These are phyloP conservation scores for Oostethus manadensis DNA, from an alignment of 2,113 vertebrate genomes.

Conservation along the genomic window DNA sequence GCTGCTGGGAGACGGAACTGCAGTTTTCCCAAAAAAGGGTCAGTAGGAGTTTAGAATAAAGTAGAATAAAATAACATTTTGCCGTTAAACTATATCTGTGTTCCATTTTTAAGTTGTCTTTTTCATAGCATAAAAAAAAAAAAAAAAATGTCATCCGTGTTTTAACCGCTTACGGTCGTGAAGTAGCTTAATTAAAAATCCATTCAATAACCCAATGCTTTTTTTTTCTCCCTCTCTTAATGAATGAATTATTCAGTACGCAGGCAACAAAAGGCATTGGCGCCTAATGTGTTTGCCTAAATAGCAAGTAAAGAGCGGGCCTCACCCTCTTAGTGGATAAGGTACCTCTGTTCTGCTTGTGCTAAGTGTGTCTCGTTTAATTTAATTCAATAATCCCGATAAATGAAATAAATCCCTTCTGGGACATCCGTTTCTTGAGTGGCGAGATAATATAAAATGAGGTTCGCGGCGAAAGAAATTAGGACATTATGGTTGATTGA, in stretches of 20 bases:
- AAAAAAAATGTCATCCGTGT: constrained; percentile 46
- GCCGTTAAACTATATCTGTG: neutral
- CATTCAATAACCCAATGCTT: constrained; percentile 60
- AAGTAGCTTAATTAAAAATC: constrained; percentile 65
- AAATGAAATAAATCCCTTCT: constrained; percentile 84
- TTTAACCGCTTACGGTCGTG: constrained; percentile 53
- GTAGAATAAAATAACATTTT: neutral
- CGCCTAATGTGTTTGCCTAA: constrained; percentile 70
- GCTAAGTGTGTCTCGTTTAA: constrained; percentile 76
- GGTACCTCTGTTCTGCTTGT: constrained; percentile 66
- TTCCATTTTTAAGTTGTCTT: neutral
- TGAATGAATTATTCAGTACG: constrained; percentile 67
- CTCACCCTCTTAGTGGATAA: constrained; percentile 69
- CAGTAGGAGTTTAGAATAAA: neutral
- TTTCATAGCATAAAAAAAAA: constrained; percentile 37
- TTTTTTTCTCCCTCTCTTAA: constrained; percentile 56
- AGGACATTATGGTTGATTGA: constrained; percentile 83
- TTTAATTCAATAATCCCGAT: constrained; percentile 84
- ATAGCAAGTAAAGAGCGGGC: constrained; percentile 65
- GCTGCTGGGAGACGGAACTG: constrained; percentile 46
- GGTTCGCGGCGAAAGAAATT: constrained; percentile 78
- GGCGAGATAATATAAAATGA: constrained; percentile 81
- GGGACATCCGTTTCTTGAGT: constrained; percentile 78
- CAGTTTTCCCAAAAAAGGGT: constrained; percentile 2
- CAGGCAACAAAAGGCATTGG: constrained; percentile 63